Evolutionary conservation across 2,797 vertebrate species (phyloP).

Genomic region (Lindbergichthys nudifrons): DNA sequence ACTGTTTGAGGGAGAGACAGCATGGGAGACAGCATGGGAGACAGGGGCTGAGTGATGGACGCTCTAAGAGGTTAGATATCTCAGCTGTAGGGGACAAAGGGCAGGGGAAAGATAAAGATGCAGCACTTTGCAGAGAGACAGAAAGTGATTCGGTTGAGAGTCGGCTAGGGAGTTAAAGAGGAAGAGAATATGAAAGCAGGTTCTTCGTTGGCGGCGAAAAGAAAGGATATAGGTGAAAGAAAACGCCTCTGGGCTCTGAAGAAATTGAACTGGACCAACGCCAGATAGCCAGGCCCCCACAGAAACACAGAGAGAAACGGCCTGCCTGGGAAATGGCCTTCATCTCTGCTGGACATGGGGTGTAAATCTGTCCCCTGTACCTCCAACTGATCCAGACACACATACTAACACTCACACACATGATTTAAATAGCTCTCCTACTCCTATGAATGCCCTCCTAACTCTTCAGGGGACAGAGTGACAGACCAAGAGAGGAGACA

Average conservation of each 20-base stretch:
- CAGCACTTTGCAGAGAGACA: slow-evolving; percentile 45
- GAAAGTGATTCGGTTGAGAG: slow-evolving; percentile 45
- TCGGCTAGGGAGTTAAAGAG: slow-evolving; percentile 38
- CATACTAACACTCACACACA: slow-evolving; percentile 55
- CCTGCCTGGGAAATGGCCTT: slow-evolving; percentile 69
- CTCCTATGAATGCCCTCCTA: slow-evolving; percentile 59
- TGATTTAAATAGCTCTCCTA: slow-evolving; percentile 66
- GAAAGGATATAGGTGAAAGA: slow-evolving; percentile 52
- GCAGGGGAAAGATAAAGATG: slow-evolving; percentile 49
- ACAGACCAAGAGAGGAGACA: slow-evolving; percentile 50
- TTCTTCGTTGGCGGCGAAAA: slow-evolving; percentile 31
- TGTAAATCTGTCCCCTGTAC: slow-evolving; percentile 74
- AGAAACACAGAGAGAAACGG: slow-evolving; percentile 60
- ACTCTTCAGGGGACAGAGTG: slow-evolving; percentile 52
- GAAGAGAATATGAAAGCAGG: slow-evolving; percentile 42
- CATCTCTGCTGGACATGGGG: slow-evolving; percentile 59
- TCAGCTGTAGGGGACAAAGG: slow-evolving; percentile 46
- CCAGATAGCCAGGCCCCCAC: slow-evolving; percentile 63
- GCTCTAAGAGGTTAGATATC: slow-evolving; percentile 30
- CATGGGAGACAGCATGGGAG: not conserved
- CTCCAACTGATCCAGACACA: slow-evolving; percentile 58
- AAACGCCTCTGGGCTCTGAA: slow-evolving; percentile 65
- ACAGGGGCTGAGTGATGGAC: slow-evolving; percentile 29
- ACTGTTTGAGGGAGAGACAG: not conserved
- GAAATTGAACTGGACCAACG: slow-evolving; percentile 85